Percentiles rank a stretch among this genome's conserved stretches.
These are phyloP conservation scores for Miniopterus natalensis DNA, from an alignment of 2,113 vertebrate species.

Conservation along the genomic window DNA sequence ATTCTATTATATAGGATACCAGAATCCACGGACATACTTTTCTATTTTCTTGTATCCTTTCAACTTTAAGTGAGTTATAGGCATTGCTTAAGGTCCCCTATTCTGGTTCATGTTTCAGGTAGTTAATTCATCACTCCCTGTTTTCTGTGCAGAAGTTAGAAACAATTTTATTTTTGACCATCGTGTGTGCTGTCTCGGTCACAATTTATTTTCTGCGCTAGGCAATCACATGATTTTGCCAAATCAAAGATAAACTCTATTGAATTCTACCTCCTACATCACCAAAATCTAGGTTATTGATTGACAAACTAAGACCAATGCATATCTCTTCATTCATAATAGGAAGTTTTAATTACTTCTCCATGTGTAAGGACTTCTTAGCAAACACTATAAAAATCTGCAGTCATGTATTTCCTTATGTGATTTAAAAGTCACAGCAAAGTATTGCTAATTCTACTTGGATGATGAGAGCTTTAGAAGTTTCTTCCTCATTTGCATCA, in stretches of 20 bases:
- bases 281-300: not conserved
- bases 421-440: constrained; percentile 8
- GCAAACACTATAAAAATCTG: not conserved
- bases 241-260: not conserved
- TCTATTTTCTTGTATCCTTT: not conserved
- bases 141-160: constrained; percentile 26
- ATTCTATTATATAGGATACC: not conserved
- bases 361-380: not conserved
- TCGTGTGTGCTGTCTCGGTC: not conserved
- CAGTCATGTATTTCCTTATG: not conserved
- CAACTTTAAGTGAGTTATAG: not conserved
- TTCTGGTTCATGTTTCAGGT: not conserved
- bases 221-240: not conserved
- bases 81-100: not conserved
- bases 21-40: not conserved
- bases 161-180: not conserved
- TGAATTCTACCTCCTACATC: not conserved
- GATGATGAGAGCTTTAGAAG: not conserved
- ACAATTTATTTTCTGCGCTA: not conserved
- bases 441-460: constrained; percentile 1
- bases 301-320: not conserved
- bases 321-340: not conserved
- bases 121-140: not conserved
- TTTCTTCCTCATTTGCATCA: constrained; percentile 20
- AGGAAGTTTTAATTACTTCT: not conserved